Evolutionary conservation across 2,888 invertebrate species (phyloP), one percentile per base, ranked within the genome.

Genomic region (Spilosoma lubricipeda): DNA sequence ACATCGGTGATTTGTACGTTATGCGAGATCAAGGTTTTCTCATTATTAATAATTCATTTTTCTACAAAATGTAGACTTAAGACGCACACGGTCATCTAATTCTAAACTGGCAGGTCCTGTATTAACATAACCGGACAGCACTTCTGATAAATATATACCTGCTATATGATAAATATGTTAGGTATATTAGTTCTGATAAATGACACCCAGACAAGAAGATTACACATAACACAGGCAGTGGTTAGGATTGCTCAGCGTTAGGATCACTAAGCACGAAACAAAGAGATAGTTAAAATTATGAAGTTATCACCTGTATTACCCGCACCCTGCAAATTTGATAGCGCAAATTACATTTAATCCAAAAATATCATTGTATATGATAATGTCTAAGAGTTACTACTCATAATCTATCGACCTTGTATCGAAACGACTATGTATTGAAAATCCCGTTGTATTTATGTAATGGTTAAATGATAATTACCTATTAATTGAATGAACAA

Each of bases 11-110:
- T 56, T n/a, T 56, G 52, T 56, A 56, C n/a, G 23, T 23, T 56
- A 56, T 23, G 52, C n/a, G 52, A 52, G 52, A 52, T 56, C n/a
- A 56, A 56, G 52, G 52, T 56, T 56, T 56, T 56, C 52, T n/a
- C n/a, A 23, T 23, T 56, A n/a, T 56, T 56, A n/a, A n/a, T n/a
- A 56, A 56, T n/a, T n/a, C 8, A n/a, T n/a, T n/a, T n/a, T 56
- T n/a, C 23, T n/a, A 56, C n/a, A 1, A 56, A n/a, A n/a, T 56
- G 11, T n/a, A 56, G 11, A 23, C 52, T 56, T 56, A 1, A 56
- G 52, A 56, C 52, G 23, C 52, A 23, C 52, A 56, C n/a, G 52
- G 5, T 11, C 4, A 9, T 56, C 52, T 56, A n/a, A n/a, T n/a
- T 56, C 52, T 9, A n/a, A 56, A 56, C n/a, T 56, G 9, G 52